Percentiles rank a stretch among this genome's conserved stretches.
Evolutionary conservation across 2,888 invertebrate species (phyloP).

Genomic region (Trachelus stipa): DNA sequence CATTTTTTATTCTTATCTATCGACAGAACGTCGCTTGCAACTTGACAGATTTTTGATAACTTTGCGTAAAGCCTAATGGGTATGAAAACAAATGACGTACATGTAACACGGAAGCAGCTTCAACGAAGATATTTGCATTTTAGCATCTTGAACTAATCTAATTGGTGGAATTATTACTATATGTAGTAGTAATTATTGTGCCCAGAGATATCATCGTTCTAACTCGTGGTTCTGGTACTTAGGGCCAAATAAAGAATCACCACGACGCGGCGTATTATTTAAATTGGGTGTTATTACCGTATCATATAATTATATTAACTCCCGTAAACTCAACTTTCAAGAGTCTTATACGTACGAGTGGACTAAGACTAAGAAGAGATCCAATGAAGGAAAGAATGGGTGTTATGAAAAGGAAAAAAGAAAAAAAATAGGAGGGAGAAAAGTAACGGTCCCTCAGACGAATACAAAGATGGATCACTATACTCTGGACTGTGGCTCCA

Average conservation of each 20-base stretch:
- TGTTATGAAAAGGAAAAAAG: background rate
- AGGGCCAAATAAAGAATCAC: constrained; percentile 10
- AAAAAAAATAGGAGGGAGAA: background rate
- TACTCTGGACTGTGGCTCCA: background rate
- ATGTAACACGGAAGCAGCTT: background rate
- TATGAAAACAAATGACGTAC: background rate
- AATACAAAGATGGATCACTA: constrained; percentile 28
- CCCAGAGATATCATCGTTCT: constrained; percentile 22
- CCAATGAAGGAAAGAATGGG: background rate
- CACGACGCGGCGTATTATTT: constrained; percentile 36
- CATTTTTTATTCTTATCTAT: background rate
- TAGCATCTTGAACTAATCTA: background rate
- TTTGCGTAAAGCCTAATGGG: background rate
- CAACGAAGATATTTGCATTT: background rate
- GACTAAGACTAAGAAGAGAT: background rate
- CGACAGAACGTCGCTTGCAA: background rate
- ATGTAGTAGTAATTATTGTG: background rate
- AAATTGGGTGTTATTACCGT: constrained; percentile 44
- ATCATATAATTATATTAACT: constrained; percentile 49
- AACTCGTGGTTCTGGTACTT: background rate
- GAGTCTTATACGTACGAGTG: background rate
- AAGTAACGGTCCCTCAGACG: constrained; percentile 21
- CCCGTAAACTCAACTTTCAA: constrained; percentile 24
- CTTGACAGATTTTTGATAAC: background rate
- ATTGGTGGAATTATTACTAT: background rate